Base-by-base conservation (phyloP, 2,888 invertebrate species). In the Phanerotoma sp. region DNA sequence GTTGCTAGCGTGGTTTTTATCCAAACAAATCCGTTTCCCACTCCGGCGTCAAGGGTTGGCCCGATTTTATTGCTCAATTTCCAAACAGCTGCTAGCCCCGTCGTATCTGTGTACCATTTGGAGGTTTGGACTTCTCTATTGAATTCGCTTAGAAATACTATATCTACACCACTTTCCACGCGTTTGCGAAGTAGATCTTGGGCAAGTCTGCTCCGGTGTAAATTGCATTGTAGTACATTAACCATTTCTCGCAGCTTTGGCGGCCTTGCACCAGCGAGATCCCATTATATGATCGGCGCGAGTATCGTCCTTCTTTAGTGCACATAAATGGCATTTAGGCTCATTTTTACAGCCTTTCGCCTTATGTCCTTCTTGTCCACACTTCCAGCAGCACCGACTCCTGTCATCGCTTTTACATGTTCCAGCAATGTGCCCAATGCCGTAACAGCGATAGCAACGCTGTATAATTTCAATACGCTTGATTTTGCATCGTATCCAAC, bases 51-150 rank as follows among this genome's bases (percentile, higher is more conserved):
- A 7, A 3, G 30, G 3, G 11, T 11, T 2, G 7, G 30, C n/a
- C n/a, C n/a, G 2, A 30, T 30, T 7, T 30, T 30, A 10, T 7
- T 7, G 3, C 3, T 30, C 7, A 11, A 2, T 2, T 10, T 3
- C 30, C 30, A 30, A 13, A 42, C 48, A 3, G 48, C 42, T 5
- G 30, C 54, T 3, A 28, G 40, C 6, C 33, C 25, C 10, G 38
- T 15, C 35, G 9, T 35, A 18, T 49, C 54, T 1, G 42, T 9
- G n/a, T 44, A 20, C 49, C 49, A 30, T 3, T 30, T 30, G 7
- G 30, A 2, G 30, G 30, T 30, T n/a, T n/a, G n/a, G n/a, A n/a
- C n/a, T n/a, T n/a, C n/a, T n/a, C n/a, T n/a, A n/a, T n/a, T n/a
- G n/a, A n/a, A n/a, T n/a, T n/a, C n/a, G n/a, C n/a, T n/a, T n/a